Evolutionary conservation across 2,113 vertebrate genomes (phyloP).

Genomic region (Mesembrinibis cayennensis): DNA sequence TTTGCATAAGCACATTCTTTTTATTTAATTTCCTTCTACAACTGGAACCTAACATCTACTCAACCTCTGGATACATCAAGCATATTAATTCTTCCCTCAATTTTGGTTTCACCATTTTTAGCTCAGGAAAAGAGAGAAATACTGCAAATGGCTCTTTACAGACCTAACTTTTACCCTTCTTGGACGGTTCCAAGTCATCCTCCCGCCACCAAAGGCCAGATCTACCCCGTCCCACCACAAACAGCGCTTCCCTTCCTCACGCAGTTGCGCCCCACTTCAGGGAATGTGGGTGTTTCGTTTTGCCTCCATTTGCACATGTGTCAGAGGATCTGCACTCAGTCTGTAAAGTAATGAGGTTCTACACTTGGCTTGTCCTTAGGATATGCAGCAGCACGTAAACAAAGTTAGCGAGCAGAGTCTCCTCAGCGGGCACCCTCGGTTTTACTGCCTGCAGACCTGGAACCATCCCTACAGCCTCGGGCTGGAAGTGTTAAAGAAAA

Average conservation of each 20-base stretch:
- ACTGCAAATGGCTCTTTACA: not conserved
- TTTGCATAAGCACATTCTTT: not conserved
- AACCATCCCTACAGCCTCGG: not conserved
- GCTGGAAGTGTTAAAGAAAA: not conserved
- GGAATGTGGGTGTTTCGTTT: accelerated
- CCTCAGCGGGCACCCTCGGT: not conserved
- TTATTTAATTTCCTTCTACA: not conserved
- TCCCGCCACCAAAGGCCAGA: not conserved
- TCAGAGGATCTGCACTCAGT: not conserved
- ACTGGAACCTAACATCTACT: not conserved
- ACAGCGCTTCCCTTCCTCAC: too few relatives aligned
- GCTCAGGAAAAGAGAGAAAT: not conserved
- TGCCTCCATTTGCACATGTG: not conserved
- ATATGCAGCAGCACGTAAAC: not conserved
- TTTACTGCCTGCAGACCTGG: not conserved
- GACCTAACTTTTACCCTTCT: not conserved
- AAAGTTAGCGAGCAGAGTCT: not conserved
- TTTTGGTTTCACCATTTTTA: not conserved
- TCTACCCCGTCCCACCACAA: not conserved
- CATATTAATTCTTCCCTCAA: not conserved
- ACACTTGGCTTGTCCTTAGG: not conserved
- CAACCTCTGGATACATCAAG: not conserved
- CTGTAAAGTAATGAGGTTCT: not conserved
- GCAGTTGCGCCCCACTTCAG: not conserved
- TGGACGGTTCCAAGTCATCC: not conserved